These are phyloP conservation scores for Philereme vetulata DNA, from an alignment of 2,888 invertebrate species.

Conservation along the genomic window DNA sequence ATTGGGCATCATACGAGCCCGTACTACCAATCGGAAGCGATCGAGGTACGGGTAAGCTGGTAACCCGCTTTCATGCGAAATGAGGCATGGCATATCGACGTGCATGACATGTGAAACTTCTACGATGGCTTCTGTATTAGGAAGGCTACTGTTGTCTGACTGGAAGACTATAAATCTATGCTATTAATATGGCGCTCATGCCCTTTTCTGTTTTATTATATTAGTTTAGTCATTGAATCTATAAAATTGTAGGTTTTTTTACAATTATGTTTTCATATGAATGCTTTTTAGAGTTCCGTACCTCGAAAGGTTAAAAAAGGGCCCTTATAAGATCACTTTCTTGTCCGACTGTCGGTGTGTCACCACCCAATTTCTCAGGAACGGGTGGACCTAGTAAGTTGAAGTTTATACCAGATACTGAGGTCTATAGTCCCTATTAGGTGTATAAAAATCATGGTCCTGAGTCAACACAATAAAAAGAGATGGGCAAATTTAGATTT, in stretches of 20 bases:
- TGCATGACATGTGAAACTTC: constrained; percentile 38
- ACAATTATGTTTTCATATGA: no score
- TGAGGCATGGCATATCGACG: constrained; percentile 25
- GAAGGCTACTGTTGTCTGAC: constrained; percentile 31
- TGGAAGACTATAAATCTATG: constrained; percentile 31
- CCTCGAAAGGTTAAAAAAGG: no score
- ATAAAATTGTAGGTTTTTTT: background rate
- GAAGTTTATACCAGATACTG: no score
- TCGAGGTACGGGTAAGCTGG: background rate
- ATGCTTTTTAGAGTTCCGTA: no score
- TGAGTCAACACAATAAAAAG: no score
- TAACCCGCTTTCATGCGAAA: constrained; percentile 10
- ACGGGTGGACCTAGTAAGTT: no score
- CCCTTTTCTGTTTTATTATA: constrained; percentile 27
- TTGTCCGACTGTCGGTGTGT: no score
- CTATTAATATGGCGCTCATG: constrained; percentile 30
- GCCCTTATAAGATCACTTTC: no score
- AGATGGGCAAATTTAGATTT: no score
- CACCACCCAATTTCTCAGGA: no score
- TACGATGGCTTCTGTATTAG: constrained; percentile 24
- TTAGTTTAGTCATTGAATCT: constrained; percentile 2
- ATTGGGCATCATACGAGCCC: background rate
- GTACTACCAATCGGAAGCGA: background rate
- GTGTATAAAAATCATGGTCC: no score
- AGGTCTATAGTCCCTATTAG: no score